Conservation (phyloP, 2,113 vertebrate genomes). For the Eulacestoma nigropectus region DNA sequence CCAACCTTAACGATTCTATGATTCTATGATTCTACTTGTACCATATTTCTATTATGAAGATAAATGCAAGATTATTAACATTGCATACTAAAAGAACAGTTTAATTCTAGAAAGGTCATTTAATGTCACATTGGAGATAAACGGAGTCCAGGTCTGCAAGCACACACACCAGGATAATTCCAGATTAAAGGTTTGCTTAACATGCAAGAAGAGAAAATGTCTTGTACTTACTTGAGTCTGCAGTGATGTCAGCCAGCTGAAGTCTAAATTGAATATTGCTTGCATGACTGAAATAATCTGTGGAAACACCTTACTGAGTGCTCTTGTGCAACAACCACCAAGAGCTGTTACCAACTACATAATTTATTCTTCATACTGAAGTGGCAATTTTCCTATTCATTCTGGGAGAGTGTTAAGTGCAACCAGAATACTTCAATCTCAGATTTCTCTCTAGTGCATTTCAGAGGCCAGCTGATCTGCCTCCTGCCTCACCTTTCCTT, state of each 20-base stretch:
- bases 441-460: neutral
- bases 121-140: neutral
- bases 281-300: neutral
- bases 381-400: neutral
- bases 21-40: neutral
- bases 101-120: neutral
- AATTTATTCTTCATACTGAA: neutral
- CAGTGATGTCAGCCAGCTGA: neutral
- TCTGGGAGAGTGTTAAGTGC: neutral
- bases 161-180: neutral
- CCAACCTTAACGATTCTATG: neutral
- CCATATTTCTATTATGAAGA: neutral
- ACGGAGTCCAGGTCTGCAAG: neutral
- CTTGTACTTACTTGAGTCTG: neutral
- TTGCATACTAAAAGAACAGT: neutral
- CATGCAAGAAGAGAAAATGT: neutral
- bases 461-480: neutral
- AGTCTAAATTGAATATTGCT: neutral
- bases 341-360: neutral
- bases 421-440: neutral
- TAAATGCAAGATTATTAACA: neutral
- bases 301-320: neutral
- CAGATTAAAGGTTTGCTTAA: neutral
- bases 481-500: neutral
- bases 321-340: neutral